Evolutionary conservation across 30 jellyfish, hydroid and myxozoan species (phyloP), one percentile per base, ranked within the genome.

Genomic region (Calvadosia cruxmelitensis): DNA sequence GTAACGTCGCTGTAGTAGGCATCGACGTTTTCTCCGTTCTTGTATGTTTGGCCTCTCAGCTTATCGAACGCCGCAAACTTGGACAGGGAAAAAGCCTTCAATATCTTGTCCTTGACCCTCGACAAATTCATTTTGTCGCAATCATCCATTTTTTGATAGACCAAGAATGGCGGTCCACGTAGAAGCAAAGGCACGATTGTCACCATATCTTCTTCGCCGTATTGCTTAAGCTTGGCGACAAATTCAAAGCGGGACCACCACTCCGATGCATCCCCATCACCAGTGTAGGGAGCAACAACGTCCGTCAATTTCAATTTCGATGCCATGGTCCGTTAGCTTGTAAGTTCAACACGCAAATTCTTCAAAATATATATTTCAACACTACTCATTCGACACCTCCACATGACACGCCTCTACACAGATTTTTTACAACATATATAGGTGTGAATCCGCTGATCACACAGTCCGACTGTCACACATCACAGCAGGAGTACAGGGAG

Each of bases 161-260:
- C 34, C 31, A 63, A 61, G 27, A 66, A 50, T 26, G 76, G 64
- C 64, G 31, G 64, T 35, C 76, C 76, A 16, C 34, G 34, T 63
- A 66, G 34, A n/a, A n/a, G n/a, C n/a, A n/a, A n/a, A n/a, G n/a
- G 0, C 34, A 66, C 62, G 27, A 66, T 30, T 20, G 64, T 27
- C 31, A 13, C 76, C 68, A 66, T 16, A 30, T 66, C 76, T 25
- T 42, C 27, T 27, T 30, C 34, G 15, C 34, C 34, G n/a, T n/a
- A n/a, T n/a, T n/a, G n/a, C 64, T 66, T 34, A 0, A 66, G 76
- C 27, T 31, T 66, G 25, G 71, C 76, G 23, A 66, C 76, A 42
- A 32, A 27, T 27, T 3, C 53, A 66, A 66, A 24, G 23, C 31
- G 31, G 31, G 23, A 30, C 7, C 31, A 63, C 76, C 76, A 66